Evolutionary conservation across 2,113 vertebrate species (phyloP).

Genomic region (Microcebus lehilahytsara): DNA sequence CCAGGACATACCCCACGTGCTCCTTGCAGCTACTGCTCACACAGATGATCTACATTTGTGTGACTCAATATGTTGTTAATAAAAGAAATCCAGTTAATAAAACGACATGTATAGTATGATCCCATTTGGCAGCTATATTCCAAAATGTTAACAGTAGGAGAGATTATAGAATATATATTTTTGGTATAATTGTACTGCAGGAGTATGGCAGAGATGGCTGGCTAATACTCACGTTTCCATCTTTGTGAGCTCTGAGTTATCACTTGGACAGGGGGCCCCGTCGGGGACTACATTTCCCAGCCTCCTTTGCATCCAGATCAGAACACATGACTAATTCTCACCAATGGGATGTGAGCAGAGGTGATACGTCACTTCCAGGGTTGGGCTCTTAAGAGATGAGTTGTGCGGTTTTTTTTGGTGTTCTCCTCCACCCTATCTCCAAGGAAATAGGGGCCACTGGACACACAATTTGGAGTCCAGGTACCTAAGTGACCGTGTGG

Average conservation of each 20-base stretch:
- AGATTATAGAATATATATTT: not conserved
- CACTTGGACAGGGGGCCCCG: too few species aligned
- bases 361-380: not conserved
- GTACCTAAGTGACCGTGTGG: not conserved
- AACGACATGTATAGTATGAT: not conserved
- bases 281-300: not conserved
- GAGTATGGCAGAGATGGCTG: not conserved
- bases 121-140: not conserved
- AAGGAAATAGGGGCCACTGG: not conserved
- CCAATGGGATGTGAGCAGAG: not conserved
- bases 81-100: not conserved
- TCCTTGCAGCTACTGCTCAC: not conserved
- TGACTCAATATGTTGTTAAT: not conserved
- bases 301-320: not conserved
- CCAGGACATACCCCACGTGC: not conserved
- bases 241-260: not conserved
- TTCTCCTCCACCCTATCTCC: not conserved
- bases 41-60: not conserved
- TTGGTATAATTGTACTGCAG: not conserved
- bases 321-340: not conserved
- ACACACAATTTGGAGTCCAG: too few species aligned
- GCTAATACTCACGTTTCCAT: not conserved
- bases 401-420: not conserved
- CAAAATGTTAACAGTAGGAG: not conserved
- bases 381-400: not conserved